phyloP scores from a whole-genome alignment of 2,113 vertebrate genomes.

The Notarius lentiginosus region DNA sequence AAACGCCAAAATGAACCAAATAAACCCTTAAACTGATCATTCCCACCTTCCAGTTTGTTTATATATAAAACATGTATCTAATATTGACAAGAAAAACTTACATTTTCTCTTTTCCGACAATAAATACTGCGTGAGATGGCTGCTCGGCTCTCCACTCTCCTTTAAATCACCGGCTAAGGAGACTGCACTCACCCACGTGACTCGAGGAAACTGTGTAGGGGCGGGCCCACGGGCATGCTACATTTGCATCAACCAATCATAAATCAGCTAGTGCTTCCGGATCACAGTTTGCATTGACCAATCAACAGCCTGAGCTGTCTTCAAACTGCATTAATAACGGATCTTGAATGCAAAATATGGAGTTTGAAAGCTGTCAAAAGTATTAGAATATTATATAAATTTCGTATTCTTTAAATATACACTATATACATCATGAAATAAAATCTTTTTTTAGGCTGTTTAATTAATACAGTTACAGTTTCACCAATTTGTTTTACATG shows the following conservation, averaged over 20 bases:
- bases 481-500: background rate
- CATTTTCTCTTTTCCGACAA: background rate
- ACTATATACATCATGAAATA: background rate
- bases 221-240: background rate
- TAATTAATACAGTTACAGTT: no score
- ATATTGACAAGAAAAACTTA: background rate
- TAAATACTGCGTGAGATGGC: background rate
- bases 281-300: background rate
- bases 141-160: background rate
- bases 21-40: background rate
- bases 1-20: background rate
- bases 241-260: background rate
- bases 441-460: no score
- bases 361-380: background rate
- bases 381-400: background rate
- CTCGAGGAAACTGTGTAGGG: background rate
- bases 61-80: background rate
- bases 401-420: background rate
- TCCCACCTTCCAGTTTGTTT: accelerated
- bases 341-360: background rate
- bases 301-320: background rate
- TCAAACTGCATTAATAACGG: background rate
- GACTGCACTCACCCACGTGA: background rate
- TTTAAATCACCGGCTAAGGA: background rate
- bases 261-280: background rate